Evolutionary conservation across 2,888 invertebrate species (phyloP), one percentile per base, ranked within the genome.

Genomic region (Tiliacea citrago): DNA sequence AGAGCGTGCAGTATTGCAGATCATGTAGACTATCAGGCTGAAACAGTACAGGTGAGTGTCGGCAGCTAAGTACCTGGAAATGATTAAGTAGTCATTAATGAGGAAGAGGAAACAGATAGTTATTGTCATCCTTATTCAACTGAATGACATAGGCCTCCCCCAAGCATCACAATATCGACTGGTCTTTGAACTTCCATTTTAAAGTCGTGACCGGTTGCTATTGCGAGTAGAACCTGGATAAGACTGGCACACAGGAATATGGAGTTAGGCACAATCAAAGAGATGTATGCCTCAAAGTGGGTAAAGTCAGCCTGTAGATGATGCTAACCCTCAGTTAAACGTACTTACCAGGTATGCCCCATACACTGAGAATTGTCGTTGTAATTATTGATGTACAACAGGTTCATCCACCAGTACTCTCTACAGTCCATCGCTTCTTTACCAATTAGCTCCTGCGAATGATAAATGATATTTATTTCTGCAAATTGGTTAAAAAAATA

Each of bases 351-450:
- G 3, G 88, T 81, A 0, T 91, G 90, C 7, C 67, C n/a, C 68
- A 87, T 77, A 71, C 90, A 90, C 63, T 5, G 68, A 0, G 84
- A 79, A 12, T 58, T 13, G 39, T 83, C 75, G 75, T 86, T 60
- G 77, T 91, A 92, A 77, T 92, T 93, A 78, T 92, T 90, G 21
- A 92, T 69, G 75, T 90, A 92, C 0, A 93, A 83, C 7, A 93
- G 29, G 74, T 92, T 88, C 10, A 69, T 62, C 92, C 91, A 93
- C 92, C 91, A 93, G 79, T 89, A 81, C 5, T 74, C 49, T 1
- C 86, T 75, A 69, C 93, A 93, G 70, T 87, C 85, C 0, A 39
- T 58, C 24, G 75, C 71, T 77, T 90, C 90, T 16, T 55, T 42
- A 60, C 16, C 63, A 6, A 78, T 65, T 1, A 70, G 10, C 42